Evolutionary conservation across 1,140 invertebrate genomes (phyloP).

Genomic region (Chironomus tepperi): DNA sequence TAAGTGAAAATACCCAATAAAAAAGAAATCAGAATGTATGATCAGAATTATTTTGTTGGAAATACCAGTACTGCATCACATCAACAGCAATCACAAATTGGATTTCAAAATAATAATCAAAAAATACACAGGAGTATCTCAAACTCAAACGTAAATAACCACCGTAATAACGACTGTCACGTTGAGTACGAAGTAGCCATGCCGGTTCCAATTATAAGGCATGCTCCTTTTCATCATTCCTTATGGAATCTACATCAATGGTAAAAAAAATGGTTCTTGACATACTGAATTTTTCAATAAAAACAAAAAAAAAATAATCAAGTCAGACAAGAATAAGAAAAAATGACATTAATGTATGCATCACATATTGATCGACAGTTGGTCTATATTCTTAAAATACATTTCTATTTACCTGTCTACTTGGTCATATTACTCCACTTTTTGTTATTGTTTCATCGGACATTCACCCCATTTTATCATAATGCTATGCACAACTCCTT

Average conservation of each 20-base stretch:
- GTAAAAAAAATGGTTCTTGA: conserved; percentile 29
- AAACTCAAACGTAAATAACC: conserved; percentile 34
- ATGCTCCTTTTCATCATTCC: conserved; percentile 38
- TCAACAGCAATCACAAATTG: conserved; percentile 29
- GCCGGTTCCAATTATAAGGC: conserved; percentile 35
- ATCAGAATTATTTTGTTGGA: conserved; percentile 7
- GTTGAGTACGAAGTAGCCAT: conserved; percentile 39
- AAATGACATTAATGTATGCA: not conserved
- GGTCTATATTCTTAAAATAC: not conserved
- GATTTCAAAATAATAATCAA: not conserved
- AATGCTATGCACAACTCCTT: not conserved
- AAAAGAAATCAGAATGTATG: conserved; percentile 16
- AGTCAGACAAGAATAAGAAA: no score
- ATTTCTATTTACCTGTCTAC: no score
- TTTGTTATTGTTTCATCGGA: not conserved
- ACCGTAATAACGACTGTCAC: conserved; percentile 32
- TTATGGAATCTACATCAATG: conserved; percentile 40
- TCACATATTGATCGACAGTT: not conserved
- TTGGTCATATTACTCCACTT: not conserved
- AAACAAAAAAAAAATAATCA: no score
- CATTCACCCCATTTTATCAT: not conserved
- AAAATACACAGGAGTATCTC: conserved; percentile 30
- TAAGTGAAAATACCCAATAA: conserved; percentile 2
- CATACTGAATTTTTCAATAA: no score
- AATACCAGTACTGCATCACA: conserved; percentile 27